phyloP scores from a whole-genome alignment of 2,888 invertebrate genomes.

The Sesia bembeciformis region DNA sequence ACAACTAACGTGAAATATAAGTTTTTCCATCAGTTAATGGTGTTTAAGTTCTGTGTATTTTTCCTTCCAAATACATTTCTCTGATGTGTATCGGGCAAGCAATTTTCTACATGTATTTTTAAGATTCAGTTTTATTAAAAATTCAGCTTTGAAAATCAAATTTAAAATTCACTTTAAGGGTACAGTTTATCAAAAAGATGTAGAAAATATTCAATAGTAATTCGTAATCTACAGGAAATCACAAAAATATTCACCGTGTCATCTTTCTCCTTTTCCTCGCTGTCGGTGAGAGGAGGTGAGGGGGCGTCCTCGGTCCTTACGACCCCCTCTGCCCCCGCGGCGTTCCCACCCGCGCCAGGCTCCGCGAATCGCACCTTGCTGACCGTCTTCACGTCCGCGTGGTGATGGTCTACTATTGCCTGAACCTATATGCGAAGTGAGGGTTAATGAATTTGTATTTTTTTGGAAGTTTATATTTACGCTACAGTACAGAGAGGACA shows the following conservation, averaged over 20 bases:
- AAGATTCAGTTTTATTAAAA: too few relatives aligned
- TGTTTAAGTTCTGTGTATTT: too few relatives aligned
- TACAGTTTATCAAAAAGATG: background rate
- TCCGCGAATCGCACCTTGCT: constrained; percentile 93
- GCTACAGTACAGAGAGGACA: too few relatives aligned
- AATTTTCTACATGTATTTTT: too few relatives aligned
- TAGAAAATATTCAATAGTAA: background rate
- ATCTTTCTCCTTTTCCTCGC: constrained; percentile 60
- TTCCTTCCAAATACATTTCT: too few relatives aligned
- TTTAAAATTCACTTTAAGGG: background rate
- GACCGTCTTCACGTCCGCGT: constrained; percentile 84
- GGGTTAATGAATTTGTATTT: too few relatives aligned
- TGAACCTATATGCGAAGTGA: constrained; percentile 80
- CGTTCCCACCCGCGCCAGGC: constrained; percentile 51
- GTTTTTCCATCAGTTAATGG: too few relatives aligned
- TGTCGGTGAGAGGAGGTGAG: constrained; percentile 62
- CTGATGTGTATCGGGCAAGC: too few relatives aligned
- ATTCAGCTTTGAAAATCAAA: too few relatives aligned
- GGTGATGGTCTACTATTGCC: constrained; percentile 93
- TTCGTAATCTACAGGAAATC: background rate
- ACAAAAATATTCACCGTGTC: constrained; percentile 58
- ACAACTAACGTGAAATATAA: too few relatives aligned
- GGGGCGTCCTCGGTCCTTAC: constrained; percentile 41
- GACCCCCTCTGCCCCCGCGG: constrained; percentile 29
- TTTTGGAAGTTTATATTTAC: too few relatives aligned